Percentiles rank a stretch among this genome's conserved stretches.
Evolutionary conservation across 1,140 invertebrate genomes (phyloP).

Genomic region (Drosophila parvula): DNA sequence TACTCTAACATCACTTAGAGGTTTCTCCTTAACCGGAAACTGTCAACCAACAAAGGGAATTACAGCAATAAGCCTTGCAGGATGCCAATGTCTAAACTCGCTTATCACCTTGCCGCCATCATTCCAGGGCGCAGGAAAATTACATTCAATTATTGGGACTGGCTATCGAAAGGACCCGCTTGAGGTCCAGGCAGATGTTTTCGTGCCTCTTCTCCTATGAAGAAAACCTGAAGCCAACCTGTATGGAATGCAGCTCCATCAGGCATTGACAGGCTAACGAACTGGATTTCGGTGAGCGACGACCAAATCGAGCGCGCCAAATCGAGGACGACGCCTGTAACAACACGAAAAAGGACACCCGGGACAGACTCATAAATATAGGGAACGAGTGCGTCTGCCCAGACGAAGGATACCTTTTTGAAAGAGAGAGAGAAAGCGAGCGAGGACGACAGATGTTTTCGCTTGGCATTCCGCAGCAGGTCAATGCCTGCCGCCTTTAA

Average conservation of each 20-base stretch:
- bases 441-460: constrained; percentile 69
- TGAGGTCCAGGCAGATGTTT: constrained; percentile 66
- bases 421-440: neutral
- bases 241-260: constrained; percentile 69
- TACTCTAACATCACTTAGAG: neutral
- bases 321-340: constrained; percentile 62
- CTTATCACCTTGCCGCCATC: constrained; percentile 67
- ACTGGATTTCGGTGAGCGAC: constrained; percentile 26
- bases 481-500: constrained; percentile 66
- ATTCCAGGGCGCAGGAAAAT: constrained; percentile 50
- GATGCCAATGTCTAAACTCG: constrained; percentile 42
- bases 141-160: constrained; percentile 71
- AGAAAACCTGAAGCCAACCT: constrained; percentile 53
- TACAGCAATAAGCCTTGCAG: constrained; percentile 37
- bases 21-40: constrained; percentile 44
- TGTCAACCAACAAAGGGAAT: constrained; percentile 17
- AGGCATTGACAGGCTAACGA: constrained; percentile 41
- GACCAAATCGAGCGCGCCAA: constrained; percentile 57
- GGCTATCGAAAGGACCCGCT: constrained; percentile 58
- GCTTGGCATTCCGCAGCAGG: constrained; percentile 66
- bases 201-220: neutral
- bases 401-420: constrained; percentile 41
- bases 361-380: constrained; percentile 61
- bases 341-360: constrained; percentile 58
- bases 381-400: constrained; percentile 30